Conservation (phyloP, 30 jellyfish, hydroid and myxozoan species). For the Aurelia sp. region DNA sequence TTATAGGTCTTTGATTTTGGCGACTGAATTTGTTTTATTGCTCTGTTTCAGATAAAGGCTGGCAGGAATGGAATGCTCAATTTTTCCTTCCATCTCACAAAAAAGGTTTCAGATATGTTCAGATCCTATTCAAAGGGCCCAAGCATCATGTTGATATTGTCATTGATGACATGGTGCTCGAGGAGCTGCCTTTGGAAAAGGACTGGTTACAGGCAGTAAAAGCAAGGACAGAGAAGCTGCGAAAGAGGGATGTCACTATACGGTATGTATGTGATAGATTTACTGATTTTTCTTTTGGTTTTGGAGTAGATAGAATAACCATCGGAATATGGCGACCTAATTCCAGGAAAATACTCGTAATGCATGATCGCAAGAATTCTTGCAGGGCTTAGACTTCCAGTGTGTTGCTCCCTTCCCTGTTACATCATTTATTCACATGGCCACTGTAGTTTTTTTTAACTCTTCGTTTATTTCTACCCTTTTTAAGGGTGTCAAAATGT, state of each 20-base stretch:
- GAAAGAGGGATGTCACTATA: slow-evolving; percentile 77
- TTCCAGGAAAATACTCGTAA: too few species aligned
- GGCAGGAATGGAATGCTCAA: slow-evolving; percentile 93
- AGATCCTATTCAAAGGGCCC: slow-evolving; percentile 82
- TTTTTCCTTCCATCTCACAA: slow-evolving; percentile 74
- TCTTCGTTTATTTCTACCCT: too few species aligned
- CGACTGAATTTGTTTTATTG: not conserved
- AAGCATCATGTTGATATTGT: slow-evolving; percentile 69
- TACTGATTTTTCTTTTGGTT: too few species aligned
- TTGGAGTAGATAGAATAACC: too few species aligned
- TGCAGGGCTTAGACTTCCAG: too few species aligned
- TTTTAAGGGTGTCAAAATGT: too few species aligned
- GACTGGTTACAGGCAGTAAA: slow-evolving; percentile 72
- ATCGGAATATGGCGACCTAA: too few species aligned
- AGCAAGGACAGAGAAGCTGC: slow-evolving; percentile 45
- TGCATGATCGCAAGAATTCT: too few species aligned
- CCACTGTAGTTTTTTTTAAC: too few species aligned
- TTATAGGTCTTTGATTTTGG: not conserved
- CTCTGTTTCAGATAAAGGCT: slow-evolving; percentile 65
- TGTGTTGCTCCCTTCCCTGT: too few species aligned
- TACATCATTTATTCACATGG: too few species aligned
- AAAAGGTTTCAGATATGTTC: slow-evolving; percentile 74
- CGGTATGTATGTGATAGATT: slow-evolving; percentile 28
- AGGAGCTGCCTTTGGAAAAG: slow-evolving; percentile 62
- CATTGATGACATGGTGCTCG: slow-evolving; percentile 77